A percentile compares a stretch with the other conserved stretches of the same genome.
phyloP scores from a whole-genome alignment of 2,797 vertebrate genomes.

The Coregonus suidteri region DNA sequence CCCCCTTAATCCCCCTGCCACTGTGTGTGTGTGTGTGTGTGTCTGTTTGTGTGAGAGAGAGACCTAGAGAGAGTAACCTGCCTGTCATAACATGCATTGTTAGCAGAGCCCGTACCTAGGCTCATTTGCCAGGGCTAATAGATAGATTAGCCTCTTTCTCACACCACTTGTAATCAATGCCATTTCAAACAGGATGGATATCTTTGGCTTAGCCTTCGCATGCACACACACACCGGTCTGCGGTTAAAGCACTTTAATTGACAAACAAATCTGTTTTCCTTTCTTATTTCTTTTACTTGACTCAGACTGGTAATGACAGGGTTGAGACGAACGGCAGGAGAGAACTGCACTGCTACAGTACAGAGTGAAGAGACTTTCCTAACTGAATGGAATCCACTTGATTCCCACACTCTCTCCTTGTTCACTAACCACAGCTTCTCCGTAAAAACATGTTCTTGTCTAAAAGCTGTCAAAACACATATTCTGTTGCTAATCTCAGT shows the following conservation, averaged over 20 bases:
- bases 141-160: constrained; percentile 55
- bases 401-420: constrained; percentile 45
- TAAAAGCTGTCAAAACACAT: constrained; percentile 51
- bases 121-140: constrained; percentile 65
- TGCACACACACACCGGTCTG: not conserved
- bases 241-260: constrained; percentile 49
- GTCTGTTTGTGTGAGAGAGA: constrained; percentile 25
- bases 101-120: constrained; percentile 40
- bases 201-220: not conserved
- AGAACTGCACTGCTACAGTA: constrained; percentile 39
- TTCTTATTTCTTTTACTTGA: constrained; percentile 33
- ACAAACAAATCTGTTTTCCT: constrained; percentile 28
- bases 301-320: constrained; percentile 45
- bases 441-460: constrained; percentile 46
- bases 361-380: constrained; percentile 35
- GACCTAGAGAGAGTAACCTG: constrained; percentile 51
- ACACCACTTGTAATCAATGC: constrained; percentile 48
- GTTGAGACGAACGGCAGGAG: constrained; percentile 31
- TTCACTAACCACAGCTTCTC: constrained; percentile 35
- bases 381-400: constrained; percentile 37
- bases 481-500: constrained; percentile 70
- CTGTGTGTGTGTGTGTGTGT: not conserved
- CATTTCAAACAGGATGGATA: constrained; percentile 41
- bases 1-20: constrained; percentile 47
- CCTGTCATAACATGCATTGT: constrained; percentile 78